Base-by-base conservation (phyloP, 1,140 invertebrate genomes). In the Diuraphis noxia region DNA sequence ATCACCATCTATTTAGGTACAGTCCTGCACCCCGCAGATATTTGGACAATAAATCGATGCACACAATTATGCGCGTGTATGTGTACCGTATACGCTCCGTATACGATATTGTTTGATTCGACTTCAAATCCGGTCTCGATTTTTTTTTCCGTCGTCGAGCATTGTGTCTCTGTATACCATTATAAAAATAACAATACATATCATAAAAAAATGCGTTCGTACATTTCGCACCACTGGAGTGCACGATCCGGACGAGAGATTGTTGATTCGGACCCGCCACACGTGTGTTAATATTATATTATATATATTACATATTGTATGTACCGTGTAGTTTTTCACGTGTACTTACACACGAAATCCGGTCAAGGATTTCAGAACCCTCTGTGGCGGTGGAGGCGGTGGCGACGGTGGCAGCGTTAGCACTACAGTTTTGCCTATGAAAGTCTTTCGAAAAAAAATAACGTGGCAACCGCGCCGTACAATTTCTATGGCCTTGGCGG, bases 361-460 rank as follows among this genome's bases (percentile, higher is more conserved):
- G 88, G 88, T 90, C 88, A 90, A 90, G 88, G 88, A 90, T 90
- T 90, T 77, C 43, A 36, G 38, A 81, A 81, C 72, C 40, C 88
- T 89, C 40, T 43, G 84, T 85, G 8, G 25, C 79, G 2, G 79
- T 81, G 21, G 79, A 56, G 52, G 25, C 56, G 56, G 25, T 38
- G 2, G 79, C 40, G 21, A 38, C 30, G 52, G 25, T n/a, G 56
- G 56, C 56, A 13, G n/a, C 56, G 56, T n/a, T n/a, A n/a, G 56
- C 30, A 72, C 56, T 40, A 82, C 84, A 23, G 41, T 85, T 46
- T n/a, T n/a, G 82, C n/a, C 84, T 86, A 56, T 87, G 88, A 90
- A 90, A 90, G 88, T 90, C 88, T 90, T 90, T 90, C 88, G 72
- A 52, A 49, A 81, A 79, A 46, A 43, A 17, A 25, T 21, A 72